Base-by-base conservation (phyloP, 2,888 invertebrate genomes). In the Agrochola lychnidis region DNA sequence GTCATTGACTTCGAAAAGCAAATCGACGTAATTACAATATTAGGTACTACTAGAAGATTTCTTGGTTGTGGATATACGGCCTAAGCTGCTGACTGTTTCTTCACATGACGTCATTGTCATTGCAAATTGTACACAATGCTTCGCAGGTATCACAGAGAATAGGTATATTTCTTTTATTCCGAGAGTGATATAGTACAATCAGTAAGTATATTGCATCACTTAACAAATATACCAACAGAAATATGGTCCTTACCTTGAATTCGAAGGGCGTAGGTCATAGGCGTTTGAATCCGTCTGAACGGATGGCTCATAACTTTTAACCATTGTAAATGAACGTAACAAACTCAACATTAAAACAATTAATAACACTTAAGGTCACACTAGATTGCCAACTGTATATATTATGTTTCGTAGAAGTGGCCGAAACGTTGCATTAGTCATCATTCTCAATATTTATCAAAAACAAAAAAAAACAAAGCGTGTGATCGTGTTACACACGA, bases 221-320 rank as follows among this genome's bases (percentile, higher is more conserved):
- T 67, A 25, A 5, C 6, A 75, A 53, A 48, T 1, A 75, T 42
- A n/a, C 19, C 0, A 42, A 51, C 3, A 51, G 5, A n/a, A 66
- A 4, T 7, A 53, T 10, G 12, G 19, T n/a, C 0, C 69, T 76
- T 68, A 76, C 76, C 76, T 76, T 0, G 76, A 78, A 68, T 76
- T 76, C 1, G 61, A 45, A 25, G 69, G 16, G 1, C n/a, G n/a
- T 25, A 56, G 0, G 25, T 40, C 0, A 16, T 10, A 75, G 16
- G n/a, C 36, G 4, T 0, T 63, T 0, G 1, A 5, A 22, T 76
- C 76, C 45, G 25, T 36, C 12, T 30, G 45, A 19, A 19, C 14
- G 7, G 76, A 22, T 36, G 4, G 2, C 0, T 2, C 5, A 6
- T 16, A 14, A 1, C 2, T 0, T 16, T 16, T 7, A 25, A 1